Percentiles rank a stretch among this genome's conserved stretches.
Conservation (phyloP, 2,113 vertebrate species). For the Bufo bufo region DNA sequence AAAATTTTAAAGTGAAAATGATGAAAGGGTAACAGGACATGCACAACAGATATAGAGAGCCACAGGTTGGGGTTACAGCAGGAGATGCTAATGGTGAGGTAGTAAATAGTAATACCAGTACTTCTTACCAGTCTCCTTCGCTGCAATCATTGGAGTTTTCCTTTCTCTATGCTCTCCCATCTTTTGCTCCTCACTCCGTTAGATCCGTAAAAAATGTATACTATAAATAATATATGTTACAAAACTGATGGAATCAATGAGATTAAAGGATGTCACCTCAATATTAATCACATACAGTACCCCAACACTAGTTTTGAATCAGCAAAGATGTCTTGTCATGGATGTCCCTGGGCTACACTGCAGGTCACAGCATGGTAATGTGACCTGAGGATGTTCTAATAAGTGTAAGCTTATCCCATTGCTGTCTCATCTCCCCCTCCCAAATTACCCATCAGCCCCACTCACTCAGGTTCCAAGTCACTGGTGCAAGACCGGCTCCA, state of each 20-base stretch:
- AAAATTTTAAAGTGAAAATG: no score
- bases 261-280: background rate
- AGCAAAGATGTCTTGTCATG: background rate
- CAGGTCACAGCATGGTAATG: constrained; percentile 42
- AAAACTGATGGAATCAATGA: background rate
- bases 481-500: constrained; percentile 48
- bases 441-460: constrained; percentile 18
- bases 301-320: background rate
- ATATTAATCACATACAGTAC: background rate
- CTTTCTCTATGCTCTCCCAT: constrained; percentile 45
- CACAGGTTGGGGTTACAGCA: no score
- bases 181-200: background rate
- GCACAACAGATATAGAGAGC: no score
- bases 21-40: no score
- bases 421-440: constrained; percentile 25
- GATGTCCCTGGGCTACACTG: constrained; percentile 1
- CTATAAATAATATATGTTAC: background rate
- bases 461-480: constrained; percentile 44
- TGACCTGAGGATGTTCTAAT: constrained; percentile 54
- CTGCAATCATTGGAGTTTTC: constrained; percentile 42
- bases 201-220: background rate
- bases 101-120: no score
- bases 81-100: no score
- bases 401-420: constrained; percentile 23
- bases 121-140: constrained; percentile 60